Percentiles rank a stretch among this genome's conserved stretches.
phyloP scores from a whole-genome alignment of 2,797 vertebrate species.

The Rhabdomys pumilio region DNA sequence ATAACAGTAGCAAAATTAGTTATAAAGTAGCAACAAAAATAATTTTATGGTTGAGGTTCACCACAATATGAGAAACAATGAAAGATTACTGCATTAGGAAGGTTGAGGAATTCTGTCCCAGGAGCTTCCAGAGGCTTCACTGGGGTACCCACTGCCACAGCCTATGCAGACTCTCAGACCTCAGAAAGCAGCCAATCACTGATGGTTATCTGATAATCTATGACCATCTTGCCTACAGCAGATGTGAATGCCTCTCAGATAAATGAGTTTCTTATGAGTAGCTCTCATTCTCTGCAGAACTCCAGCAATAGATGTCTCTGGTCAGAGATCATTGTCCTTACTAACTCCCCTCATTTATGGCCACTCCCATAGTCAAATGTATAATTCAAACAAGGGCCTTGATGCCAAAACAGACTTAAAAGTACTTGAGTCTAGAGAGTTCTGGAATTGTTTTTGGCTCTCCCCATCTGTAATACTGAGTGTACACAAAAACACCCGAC shows the following conservation, averaged over 20 bases:
- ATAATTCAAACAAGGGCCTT: background rate
- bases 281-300: background rate
- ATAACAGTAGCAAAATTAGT: background rate
- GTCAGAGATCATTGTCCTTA: background rate
- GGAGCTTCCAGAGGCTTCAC: background rate
- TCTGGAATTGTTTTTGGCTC: slow-evolving; percentile 27
- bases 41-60: background rate
- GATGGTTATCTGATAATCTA: background rate
- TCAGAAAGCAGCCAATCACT: background rate
- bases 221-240: background rate
- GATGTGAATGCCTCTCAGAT: background rate
- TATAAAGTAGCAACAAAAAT: background rate
- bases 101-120: background rate
- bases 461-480: slow-evolving; percentile 27
- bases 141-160: background rate
- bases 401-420: background rate
- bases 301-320: background rate
- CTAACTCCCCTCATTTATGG: background rate
- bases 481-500: background rate
- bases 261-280: background rate
- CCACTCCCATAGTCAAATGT: slow-evolving; percentile 26
- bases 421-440: background rate
- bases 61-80: background rate
- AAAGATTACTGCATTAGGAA: background rate
- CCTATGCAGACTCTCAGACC: background rate